A percentile compares a stretch with the other conserved stretches of the same genome.
These are phyloP conservation scores for Cistogaster globosa DNA, from an alignment of 2,888 invertebrate genomes.

Conservation along the genomic window DNA sequence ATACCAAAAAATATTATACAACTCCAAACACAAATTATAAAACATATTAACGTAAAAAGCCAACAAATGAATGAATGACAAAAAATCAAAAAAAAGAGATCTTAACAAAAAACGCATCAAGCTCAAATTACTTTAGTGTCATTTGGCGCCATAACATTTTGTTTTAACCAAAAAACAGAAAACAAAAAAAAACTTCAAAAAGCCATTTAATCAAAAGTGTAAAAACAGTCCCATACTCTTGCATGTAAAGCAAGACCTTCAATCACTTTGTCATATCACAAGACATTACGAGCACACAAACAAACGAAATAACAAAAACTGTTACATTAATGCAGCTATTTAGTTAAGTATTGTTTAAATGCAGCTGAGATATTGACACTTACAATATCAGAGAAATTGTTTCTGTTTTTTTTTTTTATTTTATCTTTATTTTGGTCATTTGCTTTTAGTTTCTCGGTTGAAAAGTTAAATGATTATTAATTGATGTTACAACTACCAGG, in stretches of 20 bases:
- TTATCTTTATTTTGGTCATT: neutral
- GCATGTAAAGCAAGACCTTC: conserved; percentile 58
- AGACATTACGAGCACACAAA: neutral
- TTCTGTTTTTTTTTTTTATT: too few relatives aligned
- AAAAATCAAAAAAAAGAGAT: conserved; percentile 4
- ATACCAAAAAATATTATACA: conserved; percentile 36
- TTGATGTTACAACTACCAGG: conserved; percentile 41
- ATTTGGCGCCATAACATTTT: conserved; percentile 72
- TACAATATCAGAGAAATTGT: conserved; percentile 5
- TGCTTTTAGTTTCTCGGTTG: neutral
- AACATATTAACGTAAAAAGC: neutral
- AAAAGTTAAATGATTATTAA: conserved; percentile 24
- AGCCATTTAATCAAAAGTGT: conserved; percentile 43
- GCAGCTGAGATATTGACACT: conserved; percentile 16
- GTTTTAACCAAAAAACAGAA: neutral
- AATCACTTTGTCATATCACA: conserved; percentile 56
- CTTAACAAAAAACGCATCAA: conserved; percentile 61
- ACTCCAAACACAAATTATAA: neutral
- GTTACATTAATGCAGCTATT: conserved; percentile 62
- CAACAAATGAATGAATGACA: conserved; percentile 19
- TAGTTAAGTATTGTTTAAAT: conserved; percentile 39
- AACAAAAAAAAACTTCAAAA: neutral
- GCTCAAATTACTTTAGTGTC: conserved; percentile 73
- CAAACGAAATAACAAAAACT: conserved; percentile 22
- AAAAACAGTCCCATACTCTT: conserved; percentile 26